These are phyloP conservation scores for Hydrozoanthus gracilis DNA, from an alignment of 92 coral and sea anemone species.

Conservation along the genomic window DNA sequence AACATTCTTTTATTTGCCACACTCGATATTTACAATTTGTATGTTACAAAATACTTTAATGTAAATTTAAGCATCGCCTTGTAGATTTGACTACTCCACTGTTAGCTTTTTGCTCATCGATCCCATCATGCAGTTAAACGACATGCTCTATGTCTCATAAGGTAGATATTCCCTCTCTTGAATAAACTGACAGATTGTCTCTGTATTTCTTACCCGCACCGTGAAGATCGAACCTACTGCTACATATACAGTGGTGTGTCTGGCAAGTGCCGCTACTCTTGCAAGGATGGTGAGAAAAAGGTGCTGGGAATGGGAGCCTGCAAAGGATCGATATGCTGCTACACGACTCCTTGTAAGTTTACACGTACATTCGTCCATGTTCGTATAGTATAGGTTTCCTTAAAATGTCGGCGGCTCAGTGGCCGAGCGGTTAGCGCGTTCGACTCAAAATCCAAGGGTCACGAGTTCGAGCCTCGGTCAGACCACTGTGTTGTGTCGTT, in stretches of 20 bases:
- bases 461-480: no score
- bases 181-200: neutral
- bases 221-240: neutral
- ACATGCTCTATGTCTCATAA: neutral
- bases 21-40: no score
- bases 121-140: neutral
- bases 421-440: no score
- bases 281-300: conserved; percentile 13
- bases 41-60: no score
- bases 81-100: no score
- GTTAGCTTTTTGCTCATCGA: no score
- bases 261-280: conserved; percentile 26
- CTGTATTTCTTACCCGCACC: neutral
- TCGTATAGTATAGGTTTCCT: no score
- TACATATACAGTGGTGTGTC: conserved; percentile 12
- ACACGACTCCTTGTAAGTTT: conserved; percentile 3
- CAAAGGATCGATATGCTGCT: conserved; percentile 37
- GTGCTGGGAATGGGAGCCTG: conserved; percentile 11
- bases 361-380: no score
- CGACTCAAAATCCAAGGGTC: no score
- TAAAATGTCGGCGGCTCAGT: neutral
- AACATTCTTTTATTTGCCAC: no score
- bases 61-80: no score
- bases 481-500: no score
- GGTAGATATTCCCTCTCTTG: neutral